A percentile compares a stretch with the other conserved stretches of the same genome.
phyloP scores from a whole-genome alignment of 2,113 vertebrate genomes.

The Anolis carolinensis region DNA sequence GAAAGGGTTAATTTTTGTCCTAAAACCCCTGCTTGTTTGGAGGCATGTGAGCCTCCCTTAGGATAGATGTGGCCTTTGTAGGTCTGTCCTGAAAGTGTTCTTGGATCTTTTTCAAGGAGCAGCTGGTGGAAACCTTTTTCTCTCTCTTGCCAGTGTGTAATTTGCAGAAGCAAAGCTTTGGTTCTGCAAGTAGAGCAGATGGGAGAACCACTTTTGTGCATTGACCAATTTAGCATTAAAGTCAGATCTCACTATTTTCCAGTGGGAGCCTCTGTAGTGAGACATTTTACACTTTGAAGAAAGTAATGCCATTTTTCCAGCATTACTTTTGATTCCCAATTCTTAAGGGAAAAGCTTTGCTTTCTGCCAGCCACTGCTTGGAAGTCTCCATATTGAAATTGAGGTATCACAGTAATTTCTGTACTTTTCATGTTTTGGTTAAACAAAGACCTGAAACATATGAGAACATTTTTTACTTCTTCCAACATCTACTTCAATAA shows the following conservation, averaged over 20 bases:
- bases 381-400: neutral
- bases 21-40: neutral
- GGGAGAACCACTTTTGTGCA: neutral
- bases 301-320: neutral
- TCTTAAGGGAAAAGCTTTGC: neutral
- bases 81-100: fast-evolving
- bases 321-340: neutral
- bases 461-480: neutral
- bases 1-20: neutral
- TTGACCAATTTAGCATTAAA: neutral
- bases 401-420: neutral
- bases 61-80: neutral
- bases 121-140: neutral
- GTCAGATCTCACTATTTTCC: neutral
- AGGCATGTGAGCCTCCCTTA: neutral
- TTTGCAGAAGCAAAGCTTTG: neutral
- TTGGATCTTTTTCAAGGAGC: neutral
- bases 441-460: neutral
- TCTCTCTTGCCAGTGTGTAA: constrained; percentile 4
- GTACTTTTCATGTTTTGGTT: neutral
- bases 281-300: neutral
- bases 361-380: neutral
- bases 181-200: neutral
- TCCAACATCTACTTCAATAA: neutral
- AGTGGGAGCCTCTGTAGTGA: neutral